A percentile compares a stretch with the other conserved stretches of the same genome.
Conservation (phyloP, 92 coral and sea anemone genomes). For the Bergia sp. region DNA sequence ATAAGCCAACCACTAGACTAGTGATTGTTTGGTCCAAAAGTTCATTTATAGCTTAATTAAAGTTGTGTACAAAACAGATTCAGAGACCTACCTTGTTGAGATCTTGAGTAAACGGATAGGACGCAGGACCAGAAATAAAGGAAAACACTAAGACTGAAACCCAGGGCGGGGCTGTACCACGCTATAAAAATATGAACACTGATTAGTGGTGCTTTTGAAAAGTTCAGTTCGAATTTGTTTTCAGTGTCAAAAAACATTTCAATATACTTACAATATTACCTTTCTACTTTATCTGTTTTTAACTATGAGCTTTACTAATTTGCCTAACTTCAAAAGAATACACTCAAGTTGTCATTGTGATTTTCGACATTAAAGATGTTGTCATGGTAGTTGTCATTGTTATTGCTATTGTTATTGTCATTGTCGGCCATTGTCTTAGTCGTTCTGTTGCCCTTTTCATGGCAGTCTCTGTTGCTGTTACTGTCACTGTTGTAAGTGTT, state of each 20-base stretch:
- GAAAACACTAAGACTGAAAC: slow-evolving; percentile 17
- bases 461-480: no score
- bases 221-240: background rate
- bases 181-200: background rate
- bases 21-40: background rate
- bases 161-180: slow-evolving; percentile 44
- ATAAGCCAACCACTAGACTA: no score
- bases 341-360: no score
- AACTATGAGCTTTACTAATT: background rate
- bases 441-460: no score
- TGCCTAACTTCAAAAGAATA: background rate
- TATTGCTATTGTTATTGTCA: background rate
- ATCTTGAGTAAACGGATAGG: slow-evolving; percentile 17
- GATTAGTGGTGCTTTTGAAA: background rate
- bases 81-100: slow-evolving; percentile 21
- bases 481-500: no score
- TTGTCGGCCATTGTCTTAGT: background rate
- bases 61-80: no score
- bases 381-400: background rate
- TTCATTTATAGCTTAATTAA: no score
- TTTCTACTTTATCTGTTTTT: no score
- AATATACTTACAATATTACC: no score
- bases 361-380: background rate
- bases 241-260: background rate
- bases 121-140: slow-evolving; percentile 33